Evolutionary conservation across 2,113 vertebrate species (phyloP).

Genomic region (Eurystomus gularis): DNA sequence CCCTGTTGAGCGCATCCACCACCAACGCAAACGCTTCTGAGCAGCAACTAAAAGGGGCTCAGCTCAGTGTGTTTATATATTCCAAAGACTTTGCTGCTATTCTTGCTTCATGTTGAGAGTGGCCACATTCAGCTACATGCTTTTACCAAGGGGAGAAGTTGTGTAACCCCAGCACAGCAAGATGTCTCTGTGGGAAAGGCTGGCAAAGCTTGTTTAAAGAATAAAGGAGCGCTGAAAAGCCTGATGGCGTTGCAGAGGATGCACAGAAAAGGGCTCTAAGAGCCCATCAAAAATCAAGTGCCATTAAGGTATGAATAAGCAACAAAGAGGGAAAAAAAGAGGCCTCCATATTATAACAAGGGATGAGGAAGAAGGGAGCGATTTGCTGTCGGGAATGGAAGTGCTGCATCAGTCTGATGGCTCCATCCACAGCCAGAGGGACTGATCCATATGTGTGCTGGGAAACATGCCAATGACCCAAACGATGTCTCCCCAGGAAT

Average conservation of each 20-base stretch:
- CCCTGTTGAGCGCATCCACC: neutral
- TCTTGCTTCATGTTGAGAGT: rapidly evolving
- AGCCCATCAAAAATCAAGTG: neutral
- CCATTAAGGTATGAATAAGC: constrained; percentile 31
- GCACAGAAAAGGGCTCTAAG: neutral
- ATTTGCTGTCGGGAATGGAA: neutral
- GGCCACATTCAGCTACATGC: neutral
- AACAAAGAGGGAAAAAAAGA: neutral
- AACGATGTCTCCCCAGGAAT: rapidly evolving
- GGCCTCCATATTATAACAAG: neutral
- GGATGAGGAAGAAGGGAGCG: neutral
- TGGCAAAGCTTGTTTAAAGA: neutral
- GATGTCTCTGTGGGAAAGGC: neutral
- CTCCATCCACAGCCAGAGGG: neutral
- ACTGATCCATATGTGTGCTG: neutral
- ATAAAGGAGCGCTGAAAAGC: neutral
- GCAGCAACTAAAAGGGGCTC: neutral
- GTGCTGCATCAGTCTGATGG: neutral
- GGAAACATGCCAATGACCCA: neutral
- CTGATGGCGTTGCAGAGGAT: neutral
- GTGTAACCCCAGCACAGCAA: rapidly evolving
- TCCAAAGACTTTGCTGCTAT: neutral
- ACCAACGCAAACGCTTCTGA: rapidly evolving
- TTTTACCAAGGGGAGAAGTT: neutral
- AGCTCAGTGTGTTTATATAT: neutral